Conservation (phyloP, 2,888 invertebrate genomes). For the Scaptomyza tumidula region DNA sequence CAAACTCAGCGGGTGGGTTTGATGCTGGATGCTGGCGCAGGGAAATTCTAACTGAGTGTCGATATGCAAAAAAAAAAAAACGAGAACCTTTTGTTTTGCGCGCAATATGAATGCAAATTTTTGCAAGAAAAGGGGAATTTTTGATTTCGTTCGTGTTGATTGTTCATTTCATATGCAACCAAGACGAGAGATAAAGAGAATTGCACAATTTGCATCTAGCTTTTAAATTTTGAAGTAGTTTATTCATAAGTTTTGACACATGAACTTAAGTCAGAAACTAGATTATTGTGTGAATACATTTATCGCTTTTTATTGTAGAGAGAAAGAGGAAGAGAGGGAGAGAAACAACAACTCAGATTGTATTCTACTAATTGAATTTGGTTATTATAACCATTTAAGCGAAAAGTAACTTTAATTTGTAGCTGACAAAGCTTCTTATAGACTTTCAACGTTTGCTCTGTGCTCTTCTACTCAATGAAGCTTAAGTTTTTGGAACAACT, state of each 20-base stretch:
- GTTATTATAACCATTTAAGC: not conserved
- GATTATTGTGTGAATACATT: too few species aligned
- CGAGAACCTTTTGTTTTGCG: not conserved
- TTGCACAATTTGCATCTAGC: too few species aligned
- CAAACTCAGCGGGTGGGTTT: too few species aligned
- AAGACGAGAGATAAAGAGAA: not conserved
- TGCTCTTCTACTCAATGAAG: not conserved
- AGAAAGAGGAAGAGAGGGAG: too few species aligned
- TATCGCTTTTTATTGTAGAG: too few species aligned
- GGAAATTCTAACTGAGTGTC: too few species aligned
- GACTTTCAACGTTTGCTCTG: not conserved
- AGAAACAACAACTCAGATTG: not conserved
- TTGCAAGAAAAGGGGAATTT: not conserved
- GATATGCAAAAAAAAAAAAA: too few species aligned
- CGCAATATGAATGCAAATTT: slow-evolving; percentile 1
- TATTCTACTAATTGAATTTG: not conserved
- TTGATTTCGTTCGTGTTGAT: not conserved
- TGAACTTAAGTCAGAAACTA: too few species aligned
- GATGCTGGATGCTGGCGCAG: too few species aligned
- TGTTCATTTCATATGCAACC: not conserved
- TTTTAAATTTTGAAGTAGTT: too few species aligned
- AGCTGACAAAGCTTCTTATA: not conserved
- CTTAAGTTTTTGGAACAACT: not conserved
- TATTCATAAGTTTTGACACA: too few species aligned
- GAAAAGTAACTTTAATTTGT: not conserved